Evolutionary conservation across 2,113 vertebrate species (phyloP).

Genomic region (Noctilio leporinus): DNA sequence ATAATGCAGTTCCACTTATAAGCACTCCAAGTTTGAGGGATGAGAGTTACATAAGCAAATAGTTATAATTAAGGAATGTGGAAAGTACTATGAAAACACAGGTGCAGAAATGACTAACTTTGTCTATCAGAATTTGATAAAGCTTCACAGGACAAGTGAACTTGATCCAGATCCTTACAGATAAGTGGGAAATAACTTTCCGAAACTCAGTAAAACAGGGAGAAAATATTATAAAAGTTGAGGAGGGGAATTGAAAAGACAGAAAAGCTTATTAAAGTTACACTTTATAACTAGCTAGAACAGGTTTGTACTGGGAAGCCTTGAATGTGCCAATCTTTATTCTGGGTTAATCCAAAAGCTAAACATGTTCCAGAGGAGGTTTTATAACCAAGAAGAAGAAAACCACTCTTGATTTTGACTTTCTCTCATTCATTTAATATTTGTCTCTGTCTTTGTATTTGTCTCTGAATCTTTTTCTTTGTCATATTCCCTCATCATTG

Average conservation of each 20-base stretch:
- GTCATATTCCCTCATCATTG: not conserved
- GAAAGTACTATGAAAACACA: constrained; percentile 28
- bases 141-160: not conserved
- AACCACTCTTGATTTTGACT: not conserved
- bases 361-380: not conserved
- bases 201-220: not conserved
- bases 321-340: not conserved
- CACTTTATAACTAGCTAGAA: not conserved
- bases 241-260: not conserved
- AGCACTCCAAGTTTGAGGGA: not conserved
- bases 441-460: not conserved
- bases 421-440: not conserved
- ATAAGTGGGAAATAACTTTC: not conserved
- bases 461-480: not conserved
- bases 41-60: not conserved
- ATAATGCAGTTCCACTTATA: not conserved
- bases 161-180: not conserved
- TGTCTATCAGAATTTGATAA: constrained; percentile 31
- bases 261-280: not conserved
- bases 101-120: constrained; percentile 28
- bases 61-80: constrained; percentile 25
- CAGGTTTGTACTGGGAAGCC: not conserved
- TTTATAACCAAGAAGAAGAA: not conserved
- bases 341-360: not conserved
- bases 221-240: not conserved